phyloP scores from a whole-genome alignment of 2,113 vertebrate species.

The Calidris pygmaea region DNA sequence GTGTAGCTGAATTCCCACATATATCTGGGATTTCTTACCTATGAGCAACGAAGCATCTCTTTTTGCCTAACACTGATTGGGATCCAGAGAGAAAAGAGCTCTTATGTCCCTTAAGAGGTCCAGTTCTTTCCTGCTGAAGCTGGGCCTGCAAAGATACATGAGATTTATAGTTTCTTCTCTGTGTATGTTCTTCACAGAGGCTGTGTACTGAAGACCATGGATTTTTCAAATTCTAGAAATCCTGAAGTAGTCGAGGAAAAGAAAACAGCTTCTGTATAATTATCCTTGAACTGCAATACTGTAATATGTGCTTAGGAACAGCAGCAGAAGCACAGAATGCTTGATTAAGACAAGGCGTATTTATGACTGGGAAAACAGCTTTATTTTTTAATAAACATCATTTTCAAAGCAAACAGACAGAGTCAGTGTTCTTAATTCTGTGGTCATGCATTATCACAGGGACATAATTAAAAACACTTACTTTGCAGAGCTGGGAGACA shows the following conservation, averaged over 20 bases:
- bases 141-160: background rate
- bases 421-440: background rate
- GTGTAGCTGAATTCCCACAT: background rate
- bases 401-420: background rate
- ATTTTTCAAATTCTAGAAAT: background rate
- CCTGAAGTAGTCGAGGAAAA: background rate
- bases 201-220: background rate
- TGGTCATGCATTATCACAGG: background rate
- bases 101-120: background rate
- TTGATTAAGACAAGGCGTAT: background rate
- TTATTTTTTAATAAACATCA: background rate
- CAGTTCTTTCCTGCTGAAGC: background rate
- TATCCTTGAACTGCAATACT: background rate
- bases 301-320: background rate
- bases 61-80: background rate
- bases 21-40: background rate
- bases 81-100: background rate
- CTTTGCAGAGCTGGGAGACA: background rate
- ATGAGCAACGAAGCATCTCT: background rate
- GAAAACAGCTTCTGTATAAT: background rate
- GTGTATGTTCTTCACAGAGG: background rate
- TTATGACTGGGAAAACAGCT: background rate
- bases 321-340: background rate
- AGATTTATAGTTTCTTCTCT: background rate
- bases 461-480: constrained; percentile 5